Base-by-base conservation (phyloP, 2,888 invertebrate species). In the Sphinx pinastri region DNA sequence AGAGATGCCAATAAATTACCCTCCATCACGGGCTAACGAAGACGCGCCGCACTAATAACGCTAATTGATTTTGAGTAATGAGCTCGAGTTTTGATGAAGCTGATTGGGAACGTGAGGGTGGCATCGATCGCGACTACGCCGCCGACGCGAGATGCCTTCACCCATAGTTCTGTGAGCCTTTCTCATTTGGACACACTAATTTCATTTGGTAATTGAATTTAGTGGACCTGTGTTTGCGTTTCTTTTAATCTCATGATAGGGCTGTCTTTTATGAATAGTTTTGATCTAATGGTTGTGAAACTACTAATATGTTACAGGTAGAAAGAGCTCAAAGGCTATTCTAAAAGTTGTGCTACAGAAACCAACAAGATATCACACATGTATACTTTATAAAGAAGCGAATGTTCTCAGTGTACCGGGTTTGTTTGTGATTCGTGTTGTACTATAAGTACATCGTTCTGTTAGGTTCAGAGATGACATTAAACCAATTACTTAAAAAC, bases 1-100 rank as follows among this genome's bases (percentile, higher is more conserved):
- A 94, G 94, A 94, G 94, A 94, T 94, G 94, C 94, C 94, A 93
- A 94, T 94, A 94, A 94, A 94, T 94, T 94, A 94, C 94, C 94
- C 94, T 94, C 94, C 94, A 94, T 94, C 94, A 94, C 91, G 91
- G 93, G 84, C 92, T 94, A 93, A 93, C 93, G 94, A 94, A 94
- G 94, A 94, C 93, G 93, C 90, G 90, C 90, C 92, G 88, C 90
- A 92, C 94, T 94, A 94, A 94, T 94, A 93, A 93, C 93, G 91
- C 88, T 94, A 94, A 94, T 94, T 94, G 94, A 93, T 94, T 93
- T 94, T 94, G 94, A 94, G 94, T 94, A 94, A 94, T 94, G 93
- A 92, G 94, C 92, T 87, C 87, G 89, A 91, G 91, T 93, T 94
- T 92, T 93, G 93, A 94, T 93, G 88, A 89, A 91, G 91, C 91